Evolutionary conservation across 2,797 vertebrate genomes (phyloP).

Genomic region (Chelon labrosus): DNA sequence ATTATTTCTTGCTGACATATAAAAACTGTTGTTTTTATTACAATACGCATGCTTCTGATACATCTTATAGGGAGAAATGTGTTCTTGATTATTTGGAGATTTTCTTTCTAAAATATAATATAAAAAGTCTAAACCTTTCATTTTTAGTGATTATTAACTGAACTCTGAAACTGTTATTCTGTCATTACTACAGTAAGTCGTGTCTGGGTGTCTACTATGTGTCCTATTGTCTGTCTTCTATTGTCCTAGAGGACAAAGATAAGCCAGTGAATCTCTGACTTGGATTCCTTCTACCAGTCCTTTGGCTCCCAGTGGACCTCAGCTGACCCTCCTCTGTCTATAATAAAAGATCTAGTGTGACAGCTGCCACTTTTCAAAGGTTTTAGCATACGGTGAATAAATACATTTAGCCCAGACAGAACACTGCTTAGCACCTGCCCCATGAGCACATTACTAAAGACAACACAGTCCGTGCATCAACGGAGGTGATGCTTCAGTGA

Average conservation of each 20-base stretch:
- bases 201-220: not conserved
- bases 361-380: constrained; percentile 51
- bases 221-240: constrained; percentile 21
- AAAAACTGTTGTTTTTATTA: too few species aligned
- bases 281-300: constrained; percentile 31
- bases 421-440: not conserved
- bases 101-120: not conserved
- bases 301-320: constrained; percentile 43
- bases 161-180: too few species aligned
- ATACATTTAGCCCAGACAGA: constrained; percentile 16
- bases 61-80: not conserved
- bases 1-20: too few species aligned
- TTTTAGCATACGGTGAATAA: constrained; percentile 29
- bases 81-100: not conserved
- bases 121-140: not conserved
- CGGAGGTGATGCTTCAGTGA: constrained; percentile 32
- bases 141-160: not conserved
- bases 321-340: constrained; percentile 30
- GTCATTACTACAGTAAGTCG: not conserved
- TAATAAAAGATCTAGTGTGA: constrained; percentile 32
- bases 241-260: constrained; percentile 63
- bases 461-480: constrained; percentile 16
- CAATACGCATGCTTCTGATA: not conserved
- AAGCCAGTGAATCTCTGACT: constrained; percentile 57
- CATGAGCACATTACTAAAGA: not conserved